Evolutionary conservation across 2,888 invertebrate genomes (phyloP), one percentile per base, ranked within the genome.

Genomic region (Agriopis aurantiaria): DNA sequence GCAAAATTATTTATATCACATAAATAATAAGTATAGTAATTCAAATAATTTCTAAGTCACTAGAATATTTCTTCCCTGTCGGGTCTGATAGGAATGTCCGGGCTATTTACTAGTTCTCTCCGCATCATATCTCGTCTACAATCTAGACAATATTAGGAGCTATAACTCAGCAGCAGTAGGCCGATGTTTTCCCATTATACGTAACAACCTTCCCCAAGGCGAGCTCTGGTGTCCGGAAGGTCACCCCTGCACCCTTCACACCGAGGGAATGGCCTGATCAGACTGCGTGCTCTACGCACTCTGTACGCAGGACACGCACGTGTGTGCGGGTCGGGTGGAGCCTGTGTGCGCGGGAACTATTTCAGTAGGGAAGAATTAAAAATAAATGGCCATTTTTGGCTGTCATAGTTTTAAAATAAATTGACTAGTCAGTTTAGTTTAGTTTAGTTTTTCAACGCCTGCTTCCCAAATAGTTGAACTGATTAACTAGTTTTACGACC

Each of bases 161-260:
- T 0, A 62, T 68, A 68, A 59, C 53, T 63, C 59, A 64, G 55
- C 9, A 52, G 49, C 49, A 41, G n/a, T 46, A 43, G 51, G 40
- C 6, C 40, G 17, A 60, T 58, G 51, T 64, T 69, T 64, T 55
- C 59, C 59, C 63, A 63, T 58, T 64, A 45, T 52, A 33, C 57
- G 49, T 57, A 62, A 61, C 74, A 66, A 72, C 74, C 74, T 74
- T 74, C 67, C 72, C 69, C 72, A 74, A 72, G 67, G 57, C 61
- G 69, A 10, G 57, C 58, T 63, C 57, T 51, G 58, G 69, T 69
- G 71, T 61, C 69, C 59, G 14, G 64, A 67, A 74, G 72, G 74
- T 74, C 72, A 69, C 69, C 70, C 45, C 62, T 23, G 57, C 62
- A 69, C 65, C 69, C 69, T 65, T 58, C 40, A 63, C 43, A 51